Evolutionary conservation across 2,113 vertebrate genomes (phyloP), one percentile per base, ranked within the genome.

Genomic region (Channa maculata): DNA sequence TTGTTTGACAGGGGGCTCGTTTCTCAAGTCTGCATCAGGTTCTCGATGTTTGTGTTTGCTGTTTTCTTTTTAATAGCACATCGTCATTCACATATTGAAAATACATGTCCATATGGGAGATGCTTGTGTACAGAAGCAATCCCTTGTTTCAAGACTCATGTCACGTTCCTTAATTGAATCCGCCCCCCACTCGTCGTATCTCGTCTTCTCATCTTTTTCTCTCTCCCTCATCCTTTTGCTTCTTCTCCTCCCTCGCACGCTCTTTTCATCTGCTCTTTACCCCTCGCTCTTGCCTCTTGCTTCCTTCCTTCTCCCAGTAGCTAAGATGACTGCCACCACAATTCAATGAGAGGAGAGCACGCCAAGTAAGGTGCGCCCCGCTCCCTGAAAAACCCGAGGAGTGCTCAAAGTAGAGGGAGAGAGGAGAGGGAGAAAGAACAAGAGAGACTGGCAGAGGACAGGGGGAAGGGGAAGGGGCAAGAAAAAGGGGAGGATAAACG

Each of bases 271-370:
- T 66, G 44, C 80, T 75, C 57, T 69, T 55, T 55, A 15, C 64
- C 55, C 38, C 46, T 57, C 79, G 33, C 13, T 54, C 63, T 13
- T 63, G n/a, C 45, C 43, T 77, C 67, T 75, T 45, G 62, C 71
- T 61, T 81, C 61, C 79, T 66, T 24, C 24, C 24, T 24, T 24
- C 24, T 85, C 77, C 72, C 80, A 85, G 85, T 76, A 58, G 78
- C 86, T 69, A 82, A 86, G 87, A 89, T 78, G 79, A 72, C 84
- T 88, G 88, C 83, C 80, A 79, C 88, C 86, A 87, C 86, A 86
- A 88, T 82, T 85, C 84, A 86, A 75, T 92, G 71, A 91, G 84
- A 82, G 80, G 80, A 88, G 72, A 83, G 79, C 84, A 89, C 74
- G 60, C 79, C 59, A 79, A 85, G 83, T 85, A 78, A 86, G 91